Conservation (phyloP, 1,140 invertebrate genomes). For the Eurytemora carolleeae region DNA sequence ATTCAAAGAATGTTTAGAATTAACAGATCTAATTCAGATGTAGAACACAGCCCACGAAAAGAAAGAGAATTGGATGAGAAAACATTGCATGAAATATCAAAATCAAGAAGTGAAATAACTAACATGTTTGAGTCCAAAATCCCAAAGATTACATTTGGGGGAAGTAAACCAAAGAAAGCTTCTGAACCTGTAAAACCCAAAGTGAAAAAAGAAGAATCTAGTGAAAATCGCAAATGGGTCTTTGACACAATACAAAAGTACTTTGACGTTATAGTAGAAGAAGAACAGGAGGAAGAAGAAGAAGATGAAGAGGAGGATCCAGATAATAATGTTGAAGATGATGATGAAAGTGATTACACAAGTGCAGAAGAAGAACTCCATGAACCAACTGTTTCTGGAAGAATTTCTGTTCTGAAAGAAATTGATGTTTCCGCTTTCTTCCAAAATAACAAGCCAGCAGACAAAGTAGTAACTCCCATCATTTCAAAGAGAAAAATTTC, state of each 20-base stretch:
- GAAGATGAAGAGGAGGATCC: neutral
- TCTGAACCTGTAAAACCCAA: neutral
- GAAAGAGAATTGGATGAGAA: neutral
- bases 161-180: neutral
- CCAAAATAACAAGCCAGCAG: neutral
- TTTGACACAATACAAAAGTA: conserved; percentile 13
- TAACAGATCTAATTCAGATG: conserved; percentile 5
- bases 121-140: conserved; percentile 1
- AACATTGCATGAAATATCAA: neutral
- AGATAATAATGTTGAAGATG: neutral
- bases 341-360: neutral
- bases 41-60: neutral
- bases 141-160: conserved; percentile 7
- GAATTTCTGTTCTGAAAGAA: too few relatives aligned
- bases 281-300: conserved; percentile 5
- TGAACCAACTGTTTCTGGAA: neutral
- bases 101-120: neutral
- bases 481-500: neutral
- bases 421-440: neutral
- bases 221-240: neutral
- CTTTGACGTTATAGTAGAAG: conserved; percentile 13
- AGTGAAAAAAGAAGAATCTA: neutral
- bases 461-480: neutral
- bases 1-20: conserved; percentile 7
- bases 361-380: neutral